phyloP scores from a whole-genome alignment of 2,888 invertebrate species.

The Cecidostiba fungosa region DNA sequence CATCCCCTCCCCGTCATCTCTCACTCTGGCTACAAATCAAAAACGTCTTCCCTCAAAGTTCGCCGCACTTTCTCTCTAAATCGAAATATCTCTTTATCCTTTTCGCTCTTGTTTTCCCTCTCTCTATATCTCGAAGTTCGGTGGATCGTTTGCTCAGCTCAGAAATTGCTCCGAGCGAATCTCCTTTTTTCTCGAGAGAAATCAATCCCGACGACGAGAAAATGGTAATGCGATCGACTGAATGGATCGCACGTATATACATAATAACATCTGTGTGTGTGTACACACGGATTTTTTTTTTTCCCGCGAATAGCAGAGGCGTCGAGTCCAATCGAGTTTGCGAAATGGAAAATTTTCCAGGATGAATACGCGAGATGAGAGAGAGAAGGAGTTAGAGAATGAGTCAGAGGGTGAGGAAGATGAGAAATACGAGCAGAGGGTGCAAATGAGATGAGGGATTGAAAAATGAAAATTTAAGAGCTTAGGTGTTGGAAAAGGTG shows the following conservation, averaged over 20 bases:
- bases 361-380: conserved; percentile 3
- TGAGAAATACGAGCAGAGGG: not conserved
- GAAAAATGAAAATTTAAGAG: conserved; percentile 46
- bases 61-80: conserved; percentile 17
- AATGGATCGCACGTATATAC: not conserved
- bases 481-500: not conserved
- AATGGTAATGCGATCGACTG: not conserved
- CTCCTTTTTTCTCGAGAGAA: not conserved
- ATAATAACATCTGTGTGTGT: not conserved
- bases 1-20: too few species aligned
- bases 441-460: conserved; percentile 36
- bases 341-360: conserved; percentile 30
- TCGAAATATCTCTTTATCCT: conserved; percentile 40
- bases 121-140: not conserved
- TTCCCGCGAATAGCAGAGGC: not conserved
- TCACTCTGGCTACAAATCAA: conserved; percentile 23
- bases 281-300: not conserved
- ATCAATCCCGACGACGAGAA: conserved; percentile 26
- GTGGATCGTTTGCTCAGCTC: conserved; percentile 23
- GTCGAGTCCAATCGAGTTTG: conserved; percentile 30
- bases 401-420: not conserved
- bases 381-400: not conserved
- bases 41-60: conserved; percentile 24
- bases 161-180: conserved; percentile 25
- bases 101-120: not conserved